phyloP scores from a whole-genome alignment of 2,113 vertebrate genomes.

The Ictalurus punctatus region DNA sequence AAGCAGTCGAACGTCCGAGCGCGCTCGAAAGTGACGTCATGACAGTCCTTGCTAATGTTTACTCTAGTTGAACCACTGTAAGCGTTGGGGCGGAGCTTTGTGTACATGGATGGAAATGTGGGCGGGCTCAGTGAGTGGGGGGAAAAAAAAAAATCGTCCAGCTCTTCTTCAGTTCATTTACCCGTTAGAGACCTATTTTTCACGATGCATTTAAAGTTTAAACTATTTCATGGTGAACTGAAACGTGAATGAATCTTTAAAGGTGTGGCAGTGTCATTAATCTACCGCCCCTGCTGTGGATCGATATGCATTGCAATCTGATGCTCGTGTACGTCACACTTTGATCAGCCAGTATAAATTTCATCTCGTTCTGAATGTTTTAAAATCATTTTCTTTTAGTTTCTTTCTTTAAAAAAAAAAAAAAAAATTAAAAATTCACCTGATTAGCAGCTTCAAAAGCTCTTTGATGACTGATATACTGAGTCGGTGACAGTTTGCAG shows the following conservation, averaged over 20 bases:
- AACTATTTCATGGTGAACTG: not conserved
- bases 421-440: not conserved
- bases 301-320: not conserved
- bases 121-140: not conserved
- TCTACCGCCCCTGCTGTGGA: not conserved
- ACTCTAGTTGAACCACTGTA: not conserved
- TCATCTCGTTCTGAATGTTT: not conserved
- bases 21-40: not conserved
- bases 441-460: conserved; percentile 24
- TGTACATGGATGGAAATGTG: not conserved
- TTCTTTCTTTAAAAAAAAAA: not conserved
- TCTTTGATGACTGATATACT: not conserved
- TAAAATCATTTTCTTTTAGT: not conserved
- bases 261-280: not conserved
- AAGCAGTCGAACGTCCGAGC: not conserved
- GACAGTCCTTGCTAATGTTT: not conserved
- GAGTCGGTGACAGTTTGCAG: not conserved
- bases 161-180: not conserved
- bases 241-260: not conserved
- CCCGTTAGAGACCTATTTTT: not conserved
- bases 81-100: not conserved
- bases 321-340: not conserved
- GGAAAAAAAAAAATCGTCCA: not conserved
- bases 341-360: not conserved
- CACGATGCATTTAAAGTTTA: not conserved